phyloP scores from a whole-genome alignment of 1,140 invertebrate species.

The Hypothenemus hampei region DNA sequence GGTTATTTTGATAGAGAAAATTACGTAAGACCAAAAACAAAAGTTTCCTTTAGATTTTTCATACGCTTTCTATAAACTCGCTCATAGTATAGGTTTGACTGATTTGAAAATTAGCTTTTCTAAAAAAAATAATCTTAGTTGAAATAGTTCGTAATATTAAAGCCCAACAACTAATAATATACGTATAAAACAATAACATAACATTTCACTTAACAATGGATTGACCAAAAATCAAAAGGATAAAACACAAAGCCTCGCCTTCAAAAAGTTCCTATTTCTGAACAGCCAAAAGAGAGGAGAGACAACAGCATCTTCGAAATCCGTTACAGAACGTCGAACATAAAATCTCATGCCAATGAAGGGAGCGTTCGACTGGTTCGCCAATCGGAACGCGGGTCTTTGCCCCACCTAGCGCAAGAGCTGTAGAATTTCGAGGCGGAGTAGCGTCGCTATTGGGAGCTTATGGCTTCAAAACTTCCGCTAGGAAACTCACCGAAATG shows the following conservation, averaged over 20 bases:
- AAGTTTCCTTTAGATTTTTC: no score
- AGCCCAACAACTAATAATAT: no score
- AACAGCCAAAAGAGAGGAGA: neutral
- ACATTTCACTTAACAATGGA: no score
- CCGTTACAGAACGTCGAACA: constrained; percentile 32
- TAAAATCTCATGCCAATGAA: constrained; percentile 36
- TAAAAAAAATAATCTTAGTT: no score
- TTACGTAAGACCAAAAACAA: no score
- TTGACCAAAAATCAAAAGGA: no score
- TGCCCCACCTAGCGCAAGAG: constrained; percentile 39
- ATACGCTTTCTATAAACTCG: no score
- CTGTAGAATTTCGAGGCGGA: constrained; percentile 32
- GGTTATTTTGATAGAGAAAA: no score
- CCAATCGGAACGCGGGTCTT: constrained; percentile 30
- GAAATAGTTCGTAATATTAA: no score
- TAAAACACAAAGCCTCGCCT: constrained; percentile 5
- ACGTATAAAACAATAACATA: no score
- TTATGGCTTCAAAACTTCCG: constrained; percentile 27
- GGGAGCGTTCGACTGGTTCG: neutral
- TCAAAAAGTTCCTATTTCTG: constrained; percentile 14
- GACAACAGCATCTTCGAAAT: constrained; percentile 32
- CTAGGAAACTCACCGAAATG: constrained; percentile 23
- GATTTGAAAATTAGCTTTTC: no score
- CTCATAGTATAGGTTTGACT: no score
- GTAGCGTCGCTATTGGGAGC: constrained; percentile 33